Conservation (phyloP, 1,140 invertebrate species). For the Ostrea denselamellosa region DNA sequence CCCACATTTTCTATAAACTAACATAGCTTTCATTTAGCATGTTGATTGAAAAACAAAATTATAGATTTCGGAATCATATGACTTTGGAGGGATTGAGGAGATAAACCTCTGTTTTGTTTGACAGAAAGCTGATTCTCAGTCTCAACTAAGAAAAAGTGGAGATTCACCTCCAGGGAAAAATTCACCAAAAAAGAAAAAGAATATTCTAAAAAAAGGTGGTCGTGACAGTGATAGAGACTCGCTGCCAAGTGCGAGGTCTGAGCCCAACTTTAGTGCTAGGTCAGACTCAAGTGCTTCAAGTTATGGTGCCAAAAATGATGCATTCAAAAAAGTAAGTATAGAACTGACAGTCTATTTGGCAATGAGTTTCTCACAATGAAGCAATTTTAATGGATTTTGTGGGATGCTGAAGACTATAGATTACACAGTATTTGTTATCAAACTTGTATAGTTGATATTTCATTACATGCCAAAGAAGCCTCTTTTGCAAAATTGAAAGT, state of each 20-base stretch:
- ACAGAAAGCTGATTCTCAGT: not conserved
- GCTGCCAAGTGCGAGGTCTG: constrained; percentile 18
- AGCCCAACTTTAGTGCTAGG: constrained; percentile 3
- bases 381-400: too few species aligned
- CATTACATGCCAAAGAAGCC: too few species aligned
- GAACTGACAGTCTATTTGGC: too few species aligned
- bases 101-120: not conserved
- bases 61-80: too few species aligned
- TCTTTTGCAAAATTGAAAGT: too few species aligned
- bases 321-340: constrained; percentile 57
- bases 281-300: constrained; percentile 29
- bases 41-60: too few species aligned
- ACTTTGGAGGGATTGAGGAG: not conserved
- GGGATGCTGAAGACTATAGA: too few species aligned
- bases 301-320: constrained; percentile 44
- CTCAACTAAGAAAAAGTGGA: not conserved
- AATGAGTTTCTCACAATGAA: too few species aligned
- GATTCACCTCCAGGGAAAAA: not conserved
- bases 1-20: too few species aligned
- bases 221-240: constrained; percentile 47
- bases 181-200: constrained; percentile 52
- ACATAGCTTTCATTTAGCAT: too few species aligned
- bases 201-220: constrained; percentile 27
- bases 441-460: too few species aligned
- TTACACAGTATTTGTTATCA: too few species aligned